Evolutionary conservation across 2,888 invertebrate species (phyloP).

Genomic region (Caenorhabditis doughertyi): DNA sequence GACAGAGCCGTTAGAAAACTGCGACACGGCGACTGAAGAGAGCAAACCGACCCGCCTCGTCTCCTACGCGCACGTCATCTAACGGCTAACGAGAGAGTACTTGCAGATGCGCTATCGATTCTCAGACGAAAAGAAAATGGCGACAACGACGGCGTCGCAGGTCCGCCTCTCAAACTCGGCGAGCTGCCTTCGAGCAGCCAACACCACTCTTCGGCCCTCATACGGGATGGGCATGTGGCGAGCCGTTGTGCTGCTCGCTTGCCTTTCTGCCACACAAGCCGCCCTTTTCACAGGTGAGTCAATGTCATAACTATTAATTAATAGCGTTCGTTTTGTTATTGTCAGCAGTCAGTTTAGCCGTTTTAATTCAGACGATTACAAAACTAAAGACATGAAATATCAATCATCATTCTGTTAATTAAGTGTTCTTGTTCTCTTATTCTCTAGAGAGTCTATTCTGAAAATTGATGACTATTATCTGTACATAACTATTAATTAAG

Average conservation of each 20-base stretch:
- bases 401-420: no score
- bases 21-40: conserved; percentile 42
- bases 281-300: conserved; percentile 67
- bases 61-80: conserved; percentile 56
- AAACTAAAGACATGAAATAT: no score
- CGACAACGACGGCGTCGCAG: conserved; percentile 52
- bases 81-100: conserved; percentile 43
- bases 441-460: no score
- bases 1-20: conserved; percentile 30
- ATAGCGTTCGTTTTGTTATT: neutral
- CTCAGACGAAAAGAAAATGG: conserved; percentile 43
- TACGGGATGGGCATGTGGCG: conserved; percentile 71
- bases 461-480: no score
- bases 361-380: no score
- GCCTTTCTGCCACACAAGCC: conserved; percentile 61
- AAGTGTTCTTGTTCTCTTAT: no score
- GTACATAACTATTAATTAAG: no score
- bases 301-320: conserved; percentile 4
- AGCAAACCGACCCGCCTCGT: conserved; percentile 19
- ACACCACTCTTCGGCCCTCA: conserved; percentile 64
- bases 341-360: no score
- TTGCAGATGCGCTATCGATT: conserved; percentile 56
- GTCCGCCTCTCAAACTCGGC: conserved; percentile 54
- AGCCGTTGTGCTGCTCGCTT: conserved; percentile 64
- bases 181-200: conserved; percentile 46